Conservation (phyloP, 2,888 invertebrate genomes). For the Hemaris fuciformis region DNA sequence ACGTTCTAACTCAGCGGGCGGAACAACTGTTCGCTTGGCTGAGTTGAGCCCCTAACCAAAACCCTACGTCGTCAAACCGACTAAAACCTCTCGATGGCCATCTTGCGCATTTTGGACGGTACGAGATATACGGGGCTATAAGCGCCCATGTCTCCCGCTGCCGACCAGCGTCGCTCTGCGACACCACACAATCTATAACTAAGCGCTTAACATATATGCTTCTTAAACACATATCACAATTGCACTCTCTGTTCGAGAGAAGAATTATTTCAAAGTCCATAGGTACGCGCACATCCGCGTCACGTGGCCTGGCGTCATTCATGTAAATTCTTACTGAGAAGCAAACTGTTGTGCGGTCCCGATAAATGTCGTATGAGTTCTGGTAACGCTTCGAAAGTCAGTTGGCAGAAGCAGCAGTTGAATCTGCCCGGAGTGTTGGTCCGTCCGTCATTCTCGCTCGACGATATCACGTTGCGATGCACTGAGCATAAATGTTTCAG, state of each 20-base stretch:
- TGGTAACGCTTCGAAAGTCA: conserved; percentile 92
- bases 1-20: too few relatives aligned
- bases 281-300: conserved; percentile 60
- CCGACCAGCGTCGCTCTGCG: conserved; percentile 79
- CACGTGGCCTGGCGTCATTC: conserved; percentile 80
- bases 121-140: too few relatives aligned
- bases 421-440: conserved; percentile 85
- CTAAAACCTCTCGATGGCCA: too few relatives aligned
- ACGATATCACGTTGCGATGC: conserved; percentile 93
- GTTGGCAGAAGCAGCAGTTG: conserved; percentile 93
- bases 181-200: conserved; percentile 65
- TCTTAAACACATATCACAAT: conserved; percentile 81
- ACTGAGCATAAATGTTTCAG: conserved; percentile 94
- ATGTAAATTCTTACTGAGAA: conserved; percentile 93
- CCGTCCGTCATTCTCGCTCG: conserved; percentile 87
- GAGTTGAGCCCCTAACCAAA: too few relatives aligned
- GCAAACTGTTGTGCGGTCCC: conserved; percentile 92
- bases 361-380: conserved; percentile 93
- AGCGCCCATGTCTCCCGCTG: too few relatives aligned
- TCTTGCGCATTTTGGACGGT: too few relatives aligned
- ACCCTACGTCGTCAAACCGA: too few relatives aligned
- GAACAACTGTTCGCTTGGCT: too few relatives aligned
- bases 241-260: conserved; percentile 72
- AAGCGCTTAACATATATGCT: conserved; percentile 66
- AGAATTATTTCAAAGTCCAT: conserved; percentile 69